Evolutionary conservation across 2,113 vertebrate species (phyloP).

Genomic region (Cyprinodon brontotheroides): DNA sequence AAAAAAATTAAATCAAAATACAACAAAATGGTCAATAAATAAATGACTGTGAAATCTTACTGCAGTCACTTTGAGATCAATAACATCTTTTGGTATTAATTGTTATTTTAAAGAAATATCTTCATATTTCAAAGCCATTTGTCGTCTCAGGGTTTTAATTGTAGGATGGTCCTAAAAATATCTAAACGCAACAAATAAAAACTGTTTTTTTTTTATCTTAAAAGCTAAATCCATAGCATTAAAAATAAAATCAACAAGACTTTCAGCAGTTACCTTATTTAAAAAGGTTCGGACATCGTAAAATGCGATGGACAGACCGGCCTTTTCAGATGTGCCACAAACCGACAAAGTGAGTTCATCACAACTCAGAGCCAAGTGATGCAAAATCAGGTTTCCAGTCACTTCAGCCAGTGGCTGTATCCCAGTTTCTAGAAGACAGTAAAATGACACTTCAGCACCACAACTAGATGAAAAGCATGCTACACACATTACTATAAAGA

Average conservation of each 20-base stretch:
- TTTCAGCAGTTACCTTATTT: slow-evolving; percentile 83
- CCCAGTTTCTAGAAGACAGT: slow-evolving; percentile 80
- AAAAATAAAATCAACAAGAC: not conserved
- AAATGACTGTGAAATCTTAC: not conserved
- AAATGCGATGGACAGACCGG: slow-evolving; percentile 84
- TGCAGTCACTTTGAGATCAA: not conserved
- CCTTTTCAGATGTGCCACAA: slow-evolving; percentile 82
- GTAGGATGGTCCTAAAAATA: not conserved
- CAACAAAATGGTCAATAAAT: not conserved
- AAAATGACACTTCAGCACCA: too few relatives aligned
- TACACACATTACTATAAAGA: not conserved
- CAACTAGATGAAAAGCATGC: not conserved
- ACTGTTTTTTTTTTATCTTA: not conserved
- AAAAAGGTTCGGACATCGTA: slow-evolving; percentile 91
- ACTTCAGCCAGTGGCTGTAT: slow-evolving; percentile 78
- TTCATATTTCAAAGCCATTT: not conserved
- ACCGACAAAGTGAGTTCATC: slow-evolving; percentile 92
- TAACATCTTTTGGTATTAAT: not conserved
- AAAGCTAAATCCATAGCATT: not conserved
- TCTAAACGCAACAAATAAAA: not conserved
- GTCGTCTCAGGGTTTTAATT: not conserved
- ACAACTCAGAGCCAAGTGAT: slow-evolving; percentile 91
- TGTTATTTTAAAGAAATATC: not conserved
- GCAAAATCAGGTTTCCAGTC: slow-evolving; percentile 81
- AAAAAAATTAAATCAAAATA: not conserved